Evolutionary conservation across 2,888 invertebrate genomes (phyloP).

Genomic region (Aradus depressus): DNA sequence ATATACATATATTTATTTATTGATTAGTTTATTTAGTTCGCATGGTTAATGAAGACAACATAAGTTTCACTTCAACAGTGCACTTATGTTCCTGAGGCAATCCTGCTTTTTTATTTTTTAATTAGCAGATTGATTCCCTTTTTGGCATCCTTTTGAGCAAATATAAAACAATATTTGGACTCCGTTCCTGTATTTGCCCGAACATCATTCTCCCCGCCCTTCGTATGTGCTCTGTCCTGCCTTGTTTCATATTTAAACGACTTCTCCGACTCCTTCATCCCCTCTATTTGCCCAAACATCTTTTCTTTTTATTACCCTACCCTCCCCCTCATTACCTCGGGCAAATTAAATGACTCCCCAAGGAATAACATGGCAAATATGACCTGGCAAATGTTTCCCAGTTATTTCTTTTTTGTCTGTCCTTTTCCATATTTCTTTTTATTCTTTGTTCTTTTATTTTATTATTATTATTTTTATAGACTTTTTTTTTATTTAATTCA

Average conservation of each 20-base stretch:
- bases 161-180: no score
- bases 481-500: no score
- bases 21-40: no score
- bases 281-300: background rate
- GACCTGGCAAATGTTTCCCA: slow-evolving; percentile 5
- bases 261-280: slow-evolving; percentile 5
- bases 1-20: no score
- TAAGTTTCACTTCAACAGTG: no score
- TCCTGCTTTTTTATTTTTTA: no score
- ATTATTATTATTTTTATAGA: no score
- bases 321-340: slow-evolving; percentile 15
- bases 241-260: slow-evolving; percentile 15
- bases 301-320: background rate
- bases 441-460: background rate
- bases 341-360: slow-evolving; percentile 17
- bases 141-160: no score
- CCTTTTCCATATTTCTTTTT: background rate
- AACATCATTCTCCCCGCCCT: slow-evolving; percentile 2
- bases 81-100: no score
- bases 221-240: background rate
- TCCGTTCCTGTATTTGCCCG: no score
- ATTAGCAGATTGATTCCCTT: no score
- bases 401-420: background rate
- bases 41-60: no score
- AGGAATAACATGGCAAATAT: slow-evolving; percentile 6